Base-by-base conservation (phyloP, 2,888 invertebrate species). In the Cheilosia impressa region DNA sequence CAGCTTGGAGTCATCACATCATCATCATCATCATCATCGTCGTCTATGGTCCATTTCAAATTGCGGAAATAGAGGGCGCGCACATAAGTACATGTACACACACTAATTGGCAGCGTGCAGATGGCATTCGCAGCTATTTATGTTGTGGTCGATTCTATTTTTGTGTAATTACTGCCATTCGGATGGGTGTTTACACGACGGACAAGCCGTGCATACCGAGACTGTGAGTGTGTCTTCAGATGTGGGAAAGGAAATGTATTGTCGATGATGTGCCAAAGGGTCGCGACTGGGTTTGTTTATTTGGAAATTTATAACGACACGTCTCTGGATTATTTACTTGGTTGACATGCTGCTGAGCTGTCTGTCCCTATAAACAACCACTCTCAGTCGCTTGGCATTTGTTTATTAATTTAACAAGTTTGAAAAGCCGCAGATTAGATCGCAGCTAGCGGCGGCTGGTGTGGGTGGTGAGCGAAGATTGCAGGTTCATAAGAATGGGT, bases 11-110 rank as follows among this genome's bases (percentile, higher is more conserved):
- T 76, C 73, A 69, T 83, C 83, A 45, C 73, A 73, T 83, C 79
- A 45, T 31, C 31, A 2, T 69, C 41, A 52, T 57, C 73, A 73
- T 83, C 79, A 45, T 31, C 31, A 2, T 69, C 41, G 45, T 57
- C 58, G 52, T 60, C 71, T 78, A 72, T 81, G 84, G 84, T 85
- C 80, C 81, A 85, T 81, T 85, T 85, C 62, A 57, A 72, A 72
- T 85, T 81, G 81, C 85, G 85, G 85, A 85, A 85, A 81, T 77
- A 77, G 60, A 71, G 75, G 71, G 66, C 62, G 69, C 80, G 53
- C 62, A 45, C 27, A 27, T 45, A 45, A 41, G 45, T 43, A n/a
- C 19, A 34, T 47, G 4, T 52, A 57, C 6, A 52, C 52, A 69
- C 38, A 79, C 68, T 69, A 62, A 79, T 83, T 65, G 73, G 24